phyloP scores from a whole-genome alignment of 2,797 vertebrate genomes.

The Petrocephalus sullivani region DNA sequence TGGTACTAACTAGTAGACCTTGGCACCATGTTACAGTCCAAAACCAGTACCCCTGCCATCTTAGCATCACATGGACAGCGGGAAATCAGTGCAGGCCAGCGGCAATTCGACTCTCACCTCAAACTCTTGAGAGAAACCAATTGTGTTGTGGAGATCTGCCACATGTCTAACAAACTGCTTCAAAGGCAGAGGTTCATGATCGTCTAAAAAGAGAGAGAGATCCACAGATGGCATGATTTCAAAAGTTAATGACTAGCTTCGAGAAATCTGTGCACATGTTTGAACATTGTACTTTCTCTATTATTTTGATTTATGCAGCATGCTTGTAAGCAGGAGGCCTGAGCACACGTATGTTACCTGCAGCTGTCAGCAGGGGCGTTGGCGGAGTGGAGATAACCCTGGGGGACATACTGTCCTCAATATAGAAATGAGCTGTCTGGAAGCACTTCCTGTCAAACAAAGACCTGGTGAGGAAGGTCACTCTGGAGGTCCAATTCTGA shows the following conservation, averaged over 20 bases:
- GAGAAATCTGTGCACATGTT: background rate
- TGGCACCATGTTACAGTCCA: background rate
- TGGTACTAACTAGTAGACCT: background rate
- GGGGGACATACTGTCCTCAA: conserved; percentile 82
- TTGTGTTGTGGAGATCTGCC: conserved; percentile 83
- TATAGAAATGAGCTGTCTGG: conserved; percentile 89
- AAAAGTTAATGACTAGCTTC: background rate
- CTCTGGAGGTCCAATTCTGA: background rate
- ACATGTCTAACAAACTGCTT: conserved; percentile 94
- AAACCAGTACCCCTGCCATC: background rate
- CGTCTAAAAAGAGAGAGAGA: conserved; percentile 48
- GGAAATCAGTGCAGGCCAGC: background rate
- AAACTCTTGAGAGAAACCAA: conserved; percentile 91
- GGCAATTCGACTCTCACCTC: conserved; percentile 68
- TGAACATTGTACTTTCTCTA: background rate
- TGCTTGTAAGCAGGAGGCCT: background rate
- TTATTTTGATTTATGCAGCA: background rate
- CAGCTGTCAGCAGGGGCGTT: conserved; percentile 78
- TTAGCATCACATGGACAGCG: background rate
- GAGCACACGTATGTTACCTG: conserved; percentile 60
- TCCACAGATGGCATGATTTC: background rate
- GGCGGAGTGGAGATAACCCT: conserved; percentile 79
- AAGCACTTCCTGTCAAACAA: conserved; percentile 81
- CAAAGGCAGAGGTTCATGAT: conserved; percentile 84
- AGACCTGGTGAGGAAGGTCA: background rate